phyloP scores from a whole-genome alignment of 2,113 vertebrate species.

The Sula dactylatra region DNA sequence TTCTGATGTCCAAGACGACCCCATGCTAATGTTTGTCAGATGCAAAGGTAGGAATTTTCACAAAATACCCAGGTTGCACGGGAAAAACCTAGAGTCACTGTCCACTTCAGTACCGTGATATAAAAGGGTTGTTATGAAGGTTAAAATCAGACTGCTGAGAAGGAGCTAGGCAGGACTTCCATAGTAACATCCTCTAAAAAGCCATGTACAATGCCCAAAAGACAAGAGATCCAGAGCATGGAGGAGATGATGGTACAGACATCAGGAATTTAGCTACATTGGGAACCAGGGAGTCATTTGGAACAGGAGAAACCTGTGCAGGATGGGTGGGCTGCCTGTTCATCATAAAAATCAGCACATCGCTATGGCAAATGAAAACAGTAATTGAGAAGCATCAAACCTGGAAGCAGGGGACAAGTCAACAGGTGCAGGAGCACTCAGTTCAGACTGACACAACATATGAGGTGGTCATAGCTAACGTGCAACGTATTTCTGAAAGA shows the following conservation, averaged over 20 bases:
- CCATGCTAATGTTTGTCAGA: background rate
- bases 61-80: background rate
- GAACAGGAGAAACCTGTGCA: background rate
- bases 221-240: background rate
- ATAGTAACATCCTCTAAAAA: background rate
- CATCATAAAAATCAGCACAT: background rate
- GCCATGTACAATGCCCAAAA: background rate
- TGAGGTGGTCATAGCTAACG: background rate
- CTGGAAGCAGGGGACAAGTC: background rate
- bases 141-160: background rate
- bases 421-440: background rate
- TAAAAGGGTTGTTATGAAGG: background rate
- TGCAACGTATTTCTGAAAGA: background rate
- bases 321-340: background rate
- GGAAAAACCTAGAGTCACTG: background rate
- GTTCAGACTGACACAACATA: background rate
- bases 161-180: background rate
- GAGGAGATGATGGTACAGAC: background rate
- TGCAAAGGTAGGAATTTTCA: background rate
- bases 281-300: background rate
- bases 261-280: background rate
- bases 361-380: background rate
- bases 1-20: background rate
- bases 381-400: background rate
- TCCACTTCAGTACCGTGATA: background rate